Conservation (phyloP, 2,888 invertebrate species). For the Eurytoma californica region DNA sequence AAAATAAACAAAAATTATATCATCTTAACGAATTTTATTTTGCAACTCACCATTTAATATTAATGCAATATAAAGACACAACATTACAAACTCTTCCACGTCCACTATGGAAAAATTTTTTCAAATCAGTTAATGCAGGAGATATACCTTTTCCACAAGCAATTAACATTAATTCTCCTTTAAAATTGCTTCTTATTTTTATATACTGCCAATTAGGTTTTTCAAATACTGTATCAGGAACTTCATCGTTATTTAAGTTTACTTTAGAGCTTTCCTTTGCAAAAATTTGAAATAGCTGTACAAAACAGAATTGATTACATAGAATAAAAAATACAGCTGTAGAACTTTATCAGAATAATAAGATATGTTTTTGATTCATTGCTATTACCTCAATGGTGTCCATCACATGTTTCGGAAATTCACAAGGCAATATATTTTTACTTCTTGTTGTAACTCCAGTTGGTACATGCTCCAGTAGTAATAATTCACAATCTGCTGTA, state of each 20-base stretch:
- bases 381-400: slow-evolving; percentile 43
- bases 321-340: background rate
- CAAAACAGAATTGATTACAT: background rate
- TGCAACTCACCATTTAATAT: slow-evolving; percentile 36
- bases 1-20: slow-evolving; percentile 5
- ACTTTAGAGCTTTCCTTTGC: background rate
- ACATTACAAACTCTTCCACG: slow-evolving; percentile 48
- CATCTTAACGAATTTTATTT: background rate
- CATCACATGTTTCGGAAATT: slow-evolving; percentile 49
- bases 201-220: slow-evolving; percentile 51
- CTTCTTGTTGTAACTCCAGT: slow-evolving; percentile 27
- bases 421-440: slow-evolving; percentile 20
- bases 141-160: slow-evolving; percentile 46
- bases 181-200: slow-evolving; percentile 54
- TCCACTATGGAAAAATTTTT: slow-evolving; percentile 37
- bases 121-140: slow-evolving; percentile 26
- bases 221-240: slow-evolving; percentile 40
- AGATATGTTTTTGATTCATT: no score
- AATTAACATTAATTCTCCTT: slow-evolving; percentile 47
- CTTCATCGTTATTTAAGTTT: slow-evolving; percentile 13
- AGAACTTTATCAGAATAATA: no score
- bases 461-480: slow-evolving; percentile 37
- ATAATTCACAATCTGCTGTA: slow-evolving; percentile 37
- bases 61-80: slow-evolving; percentile 47
- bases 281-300: slow-evolving; percentile 51